Conservation (phyloP, 2,888 invertebrate species). For the Netelia melanura region DNA sequence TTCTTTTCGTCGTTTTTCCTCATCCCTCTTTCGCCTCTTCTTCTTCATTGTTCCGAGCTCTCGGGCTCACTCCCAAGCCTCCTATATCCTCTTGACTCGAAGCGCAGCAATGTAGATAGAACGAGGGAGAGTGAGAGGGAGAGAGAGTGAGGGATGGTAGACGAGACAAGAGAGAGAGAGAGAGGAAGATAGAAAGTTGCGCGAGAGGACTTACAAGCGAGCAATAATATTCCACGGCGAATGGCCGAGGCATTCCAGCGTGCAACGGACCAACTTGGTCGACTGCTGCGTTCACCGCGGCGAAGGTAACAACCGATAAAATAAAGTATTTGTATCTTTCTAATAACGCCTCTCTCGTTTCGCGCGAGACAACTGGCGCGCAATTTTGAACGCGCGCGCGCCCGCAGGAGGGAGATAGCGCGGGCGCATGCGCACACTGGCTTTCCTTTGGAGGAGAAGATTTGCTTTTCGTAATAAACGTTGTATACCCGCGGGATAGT, state of each 20-base stretch:
- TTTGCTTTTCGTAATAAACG: slow-evolving; percentile 72
- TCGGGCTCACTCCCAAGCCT: slow-evolving; percentile 11
- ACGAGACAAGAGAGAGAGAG: neutral
- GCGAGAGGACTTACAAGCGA: slow-evolving; percentile 44
- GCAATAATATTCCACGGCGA: slow-evolving; percentile 76
- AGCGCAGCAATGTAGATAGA: slow-evolving; percentile 24
- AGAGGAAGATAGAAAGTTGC: slow-evolving; percentile 42
- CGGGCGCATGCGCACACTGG: neutral
- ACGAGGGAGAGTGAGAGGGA: slow-evolving; percentile 19
- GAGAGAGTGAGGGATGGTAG: slow-evolving; percentile 8
- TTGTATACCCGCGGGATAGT: slow-evolving; percentile 48
- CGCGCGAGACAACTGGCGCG: slow-evolving; percentile 22
- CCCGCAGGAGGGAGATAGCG: slow-evolving; percentile 31
- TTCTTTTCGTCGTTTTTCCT: slow-evolving; percentile 30
- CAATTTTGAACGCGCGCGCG: slow-evolving; percentile 47
- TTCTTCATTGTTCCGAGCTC: slow-evolving; percentile 61
- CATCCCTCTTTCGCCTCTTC: slow-evolving; percentile 22
- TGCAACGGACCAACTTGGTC: slow-evolving; percentile 74
- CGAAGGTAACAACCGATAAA: neutral
- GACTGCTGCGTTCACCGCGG: neutral
- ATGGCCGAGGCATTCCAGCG: slow-evolving; percentile 76
- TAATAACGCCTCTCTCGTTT: slow-evolving; percentile 77
- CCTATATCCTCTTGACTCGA: slow-evolving; percentile 36
- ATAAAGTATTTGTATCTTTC: slow-evolving; percentile 81
- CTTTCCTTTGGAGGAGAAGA: slow-evolving; percentile 49